Evolutionary conservation across 2,888 invertebrate species (phyloP).

Genomic region (Poecilobothrus nobilitatus): DNA sequence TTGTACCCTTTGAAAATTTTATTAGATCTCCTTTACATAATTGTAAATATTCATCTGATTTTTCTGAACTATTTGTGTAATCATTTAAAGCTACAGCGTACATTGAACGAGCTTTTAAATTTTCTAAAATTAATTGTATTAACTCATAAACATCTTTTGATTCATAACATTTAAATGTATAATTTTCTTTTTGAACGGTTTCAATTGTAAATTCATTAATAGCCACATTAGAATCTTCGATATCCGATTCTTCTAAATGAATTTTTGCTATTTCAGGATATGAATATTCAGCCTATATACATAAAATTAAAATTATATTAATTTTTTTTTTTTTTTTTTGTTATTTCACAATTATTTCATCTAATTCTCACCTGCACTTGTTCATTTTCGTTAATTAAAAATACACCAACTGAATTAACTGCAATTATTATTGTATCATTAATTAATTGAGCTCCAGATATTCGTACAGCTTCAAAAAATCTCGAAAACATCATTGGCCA

Average conservation of each 20-base stretch:
- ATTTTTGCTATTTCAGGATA: constrained; percentile 81
- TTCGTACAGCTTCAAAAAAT: constrained; percentile 83
- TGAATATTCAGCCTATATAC: constrained; percentile 67
- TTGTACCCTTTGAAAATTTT: constrained; percentile 62
- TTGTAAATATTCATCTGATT: constrained; percentile 49
- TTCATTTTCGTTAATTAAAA: constrained; percentile 85
- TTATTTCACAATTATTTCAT: too few species aligned
- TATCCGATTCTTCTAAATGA: constrained; percentile 24
- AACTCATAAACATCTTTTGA: constrained; percentile 77
- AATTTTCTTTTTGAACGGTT: constrained; percentile 82
- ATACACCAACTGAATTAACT: constrained; percentile 89
- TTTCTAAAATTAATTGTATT: constrained; percentile 75
- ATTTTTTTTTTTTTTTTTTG: too few species aligned
- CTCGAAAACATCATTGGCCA: constrained; percentile 93
- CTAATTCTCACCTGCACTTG: constrained; percentile 54
- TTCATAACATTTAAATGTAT: constrained; percentile 80
- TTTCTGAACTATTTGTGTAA: constrained; percentile 37
- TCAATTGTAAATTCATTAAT: constrained; percentile 64
- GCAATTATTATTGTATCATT: constrained; percentile 79
- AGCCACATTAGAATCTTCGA: constrained; percentile 48
- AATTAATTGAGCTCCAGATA: constrained; percentile 58
- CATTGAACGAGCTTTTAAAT: constrained; percentile 74
- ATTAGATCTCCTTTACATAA: constrained; percentile 74
- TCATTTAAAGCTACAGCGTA: constrained; percentile 71
- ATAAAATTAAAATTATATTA: background rate